Percentiles rank a stretch among this genome's conserved stretches.
These are phyloP conservation scores for Heliocidaris tuberculata DNA, from an alignment of 35 echinoderm and acorn worm genomes.

Conservation along the genomic window DNA sequence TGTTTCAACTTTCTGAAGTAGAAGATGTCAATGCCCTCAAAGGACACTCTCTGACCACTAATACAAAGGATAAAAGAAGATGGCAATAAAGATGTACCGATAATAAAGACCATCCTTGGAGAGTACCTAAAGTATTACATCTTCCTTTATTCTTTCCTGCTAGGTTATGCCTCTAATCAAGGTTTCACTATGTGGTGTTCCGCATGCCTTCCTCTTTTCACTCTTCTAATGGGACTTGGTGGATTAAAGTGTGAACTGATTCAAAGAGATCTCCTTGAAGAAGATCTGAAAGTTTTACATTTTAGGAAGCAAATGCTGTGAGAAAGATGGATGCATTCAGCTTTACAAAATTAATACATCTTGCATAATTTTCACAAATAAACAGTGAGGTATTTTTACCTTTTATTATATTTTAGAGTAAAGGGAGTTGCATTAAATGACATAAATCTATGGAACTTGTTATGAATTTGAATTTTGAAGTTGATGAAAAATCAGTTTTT, in stretches of 20 bases:
- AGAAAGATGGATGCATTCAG: too few relatives aligned
- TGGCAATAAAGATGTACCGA: background rate
- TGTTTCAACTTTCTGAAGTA: background rate
- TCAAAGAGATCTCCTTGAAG: background rate
- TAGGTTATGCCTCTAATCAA: background rate
- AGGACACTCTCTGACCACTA: background rate
- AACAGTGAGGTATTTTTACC: too few relatives aligned
- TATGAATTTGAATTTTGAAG: too few relatives aligned
- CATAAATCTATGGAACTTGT: too few relatives aligned
- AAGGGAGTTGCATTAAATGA: too few relatives aligned
- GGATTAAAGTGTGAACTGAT: background rate
- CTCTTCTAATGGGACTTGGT: background rate
- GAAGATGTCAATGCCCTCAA: constrained; percentile 9
- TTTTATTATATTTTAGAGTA: too few relatives aligned
- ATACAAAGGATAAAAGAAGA: background rate
- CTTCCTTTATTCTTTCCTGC: background rate
- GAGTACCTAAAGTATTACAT: background rate
- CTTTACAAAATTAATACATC: too few relatives aligned
- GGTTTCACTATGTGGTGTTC: background rate
- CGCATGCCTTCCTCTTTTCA: constrained; percentile 9
- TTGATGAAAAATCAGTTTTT: too few relatives aligned
- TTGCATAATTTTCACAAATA: too few relatives aligned
- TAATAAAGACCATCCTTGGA: constrained; percentile 2
- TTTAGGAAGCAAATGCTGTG: too few relatives aligned
- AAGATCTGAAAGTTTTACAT: background rate